A percentile compares a stretch with the other conserved stretches of the same genome.
Evolutionary conservation across 2,797 vertebrate genomes (phyloP).

Genomic region (Notolepis coatsorum): DNA sequence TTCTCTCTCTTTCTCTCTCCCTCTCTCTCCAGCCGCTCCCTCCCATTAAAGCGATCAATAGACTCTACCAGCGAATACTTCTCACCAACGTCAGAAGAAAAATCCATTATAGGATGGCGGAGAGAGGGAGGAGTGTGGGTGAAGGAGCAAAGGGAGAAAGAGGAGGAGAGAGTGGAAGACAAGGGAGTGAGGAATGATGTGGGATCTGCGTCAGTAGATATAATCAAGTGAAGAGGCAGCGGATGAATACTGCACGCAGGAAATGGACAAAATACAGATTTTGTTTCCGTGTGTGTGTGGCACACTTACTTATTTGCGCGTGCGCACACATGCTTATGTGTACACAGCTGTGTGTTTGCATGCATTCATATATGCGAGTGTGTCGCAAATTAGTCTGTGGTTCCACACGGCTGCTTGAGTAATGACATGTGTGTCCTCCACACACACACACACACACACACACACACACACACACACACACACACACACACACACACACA

Average conservation of each 20-base stretch:
- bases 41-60: constrained; percentile 83
- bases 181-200: constrained; percentile 36
- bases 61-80: constrained; percentile 76
- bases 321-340: background rate
- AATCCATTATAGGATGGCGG: constrained; percentile 76
- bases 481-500: constrained; percentile 56
- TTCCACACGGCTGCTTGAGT: constrained; percentile 33
- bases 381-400: constrained; percentile 41
- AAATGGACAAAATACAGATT: constrained; percentile 34
- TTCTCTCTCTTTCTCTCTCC: constrained; percentile 29
- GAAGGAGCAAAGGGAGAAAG: constrained; percentile 26
- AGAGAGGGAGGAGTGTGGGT: constrained; percentile 18
- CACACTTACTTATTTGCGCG: constrained; percentile 1
- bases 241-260: background rate
- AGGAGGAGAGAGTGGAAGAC: background rate
- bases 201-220: constrained; percentile 51
- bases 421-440: constrained; percentile 40
- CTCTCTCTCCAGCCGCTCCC: constrained; percentile 55
- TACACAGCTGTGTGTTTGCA: background rate
- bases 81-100: constrained; percentile 76
- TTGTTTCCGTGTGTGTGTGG: constrained; percentile 28
- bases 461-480: constrained; percentile 45
- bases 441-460: constrained; percentile 57
- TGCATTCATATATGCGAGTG: constrained; percentile 9
- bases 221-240: constrained; percentile 29